Conservation (phyloP, 1,140 invertebrate genomes). For the Leguminivora glycinivorella region DNA sequence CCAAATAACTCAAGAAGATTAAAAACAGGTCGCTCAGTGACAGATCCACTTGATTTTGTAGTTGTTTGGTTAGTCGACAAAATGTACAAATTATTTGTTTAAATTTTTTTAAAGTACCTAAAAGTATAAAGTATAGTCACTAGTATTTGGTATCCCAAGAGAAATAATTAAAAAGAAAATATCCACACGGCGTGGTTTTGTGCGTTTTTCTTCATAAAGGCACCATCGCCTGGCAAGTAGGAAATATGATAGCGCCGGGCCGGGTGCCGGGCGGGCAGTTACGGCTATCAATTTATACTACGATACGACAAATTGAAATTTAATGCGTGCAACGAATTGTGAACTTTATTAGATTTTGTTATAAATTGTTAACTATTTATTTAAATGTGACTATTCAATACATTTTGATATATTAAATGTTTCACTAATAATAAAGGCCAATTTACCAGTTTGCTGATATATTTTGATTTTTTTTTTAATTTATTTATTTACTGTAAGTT, state of each 20-base stretch:
- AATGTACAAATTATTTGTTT: no score
- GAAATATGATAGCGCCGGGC: conserved; percentile 17
- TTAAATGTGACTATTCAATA: background rate
- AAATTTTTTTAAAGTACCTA: no score
- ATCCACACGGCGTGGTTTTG: background rate
- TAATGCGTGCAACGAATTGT: conserved; percentile 7
- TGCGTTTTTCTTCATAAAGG: conserved; percentile 21
- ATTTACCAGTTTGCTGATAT: no score
- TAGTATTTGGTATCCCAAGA: background rate
- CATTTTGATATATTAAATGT: background rate
- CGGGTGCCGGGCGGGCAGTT: background rate
- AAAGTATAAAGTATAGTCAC: no score
- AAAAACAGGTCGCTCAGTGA: no score
- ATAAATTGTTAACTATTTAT: background rate
- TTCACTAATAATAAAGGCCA: no score
- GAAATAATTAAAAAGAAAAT: background rate
- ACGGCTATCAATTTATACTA: conserved; percentile 23
- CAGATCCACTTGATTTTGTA: no score
- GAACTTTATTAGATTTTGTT: background rate
- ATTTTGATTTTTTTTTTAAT: no score
- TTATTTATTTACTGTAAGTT: no score
- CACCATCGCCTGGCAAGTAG: conserved; percentile 15
- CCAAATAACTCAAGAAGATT: no score
- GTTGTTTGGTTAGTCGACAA: no score
- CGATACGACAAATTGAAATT: conserved; percentile 21